Evolutionary conservation across 2,888 invertebrate species (phyloP), one percentile per base, ranked within the genome.

Genomic region (Clitarchus hookeri): DNA sequence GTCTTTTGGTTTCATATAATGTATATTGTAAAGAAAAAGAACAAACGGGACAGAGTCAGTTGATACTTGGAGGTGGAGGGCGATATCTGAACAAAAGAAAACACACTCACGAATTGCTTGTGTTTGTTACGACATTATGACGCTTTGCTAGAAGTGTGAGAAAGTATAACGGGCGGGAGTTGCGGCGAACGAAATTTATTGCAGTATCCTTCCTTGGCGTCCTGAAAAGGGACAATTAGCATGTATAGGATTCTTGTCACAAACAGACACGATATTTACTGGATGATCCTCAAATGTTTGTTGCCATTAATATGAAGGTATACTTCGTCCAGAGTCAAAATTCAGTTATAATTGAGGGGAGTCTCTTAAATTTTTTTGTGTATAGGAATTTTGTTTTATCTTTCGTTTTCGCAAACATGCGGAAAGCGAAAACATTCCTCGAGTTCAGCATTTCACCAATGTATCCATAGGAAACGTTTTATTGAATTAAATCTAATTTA

Each of bases 1-100:
- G 87, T 85, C 79, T 86, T 84, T 77, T 84, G 83, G 84, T 84
- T 87, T 86, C 83, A 85, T 78, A 65, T 65, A 36, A 65, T 27
- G 44, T 84, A 65, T 84, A 84, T 84, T 84, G 54, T 36, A 85
- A 84, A 92, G 91, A 91, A 90, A 91, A 65, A 65, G 65, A 65
- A 65, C 65, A 65, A 65, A 91, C 91, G 92, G 92, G 92, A 92
- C 92, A 92, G 92, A 92, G 92, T 92, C 92, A 92, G 92, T 92
- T 93, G 92, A 93, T 93, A 93, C 93, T 93, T 93, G 93, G 93
- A 93, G 92, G 92, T 92, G 91, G 92, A 92, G 92, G 92, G 91
- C 91, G 86, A 54, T 84, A n/a, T 82, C 82, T 82, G 44, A 82
- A 82, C 44, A 82, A 82, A 82, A 82, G 82, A 82, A 82, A 44